Evolutionary conservation across 1,140 invertebrate species (phyloP).

Genomic region (Homalodisca vitripennis): DNA sequence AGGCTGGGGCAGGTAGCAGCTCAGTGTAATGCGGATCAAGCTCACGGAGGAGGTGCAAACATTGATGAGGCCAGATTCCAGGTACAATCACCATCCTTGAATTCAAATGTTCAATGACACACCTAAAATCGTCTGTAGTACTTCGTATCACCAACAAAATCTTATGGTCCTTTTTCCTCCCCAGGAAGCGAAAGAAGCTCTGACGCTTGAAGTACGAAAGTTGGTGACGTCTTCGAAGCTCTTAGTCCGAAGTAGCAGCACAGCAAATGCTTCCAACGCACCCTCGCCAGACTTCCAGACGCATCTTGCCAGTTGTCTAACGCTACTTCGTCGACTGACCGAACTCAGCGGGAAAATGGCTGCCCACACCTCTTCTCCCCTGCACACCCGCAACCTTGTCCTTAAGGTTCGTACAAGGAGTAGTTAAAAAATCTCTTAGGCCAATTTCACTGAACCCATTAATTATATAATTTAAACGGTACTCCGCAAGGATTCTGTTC

Average conservation of each 20-base stretch:
- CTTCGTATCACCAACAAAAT: not conserved
- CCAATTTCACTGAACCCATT: too few relatives aligned
- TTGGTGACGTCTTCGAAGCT: slow-evolving; percentile 81
- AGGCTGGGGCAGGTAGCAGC: slow-evolving; percentile 66
- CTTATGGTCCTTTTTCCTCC: slow-evolving; percentile 25
- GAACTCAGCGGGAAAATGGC: slow-evolving; percentile 69
- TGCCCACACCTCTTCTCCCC: slow-evolving; percentile 68
- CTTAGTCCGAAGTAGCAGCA: slow-evolving; percentile 61
- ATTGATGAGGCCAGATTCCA: slow-evolving; percentile 72
- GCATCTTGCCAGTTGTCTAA: slow-evolving; percentile 68
- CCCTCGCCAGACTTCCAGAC: slow-evolving; percentile 57
- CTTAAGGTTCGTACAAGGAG: too few relatives aligned
- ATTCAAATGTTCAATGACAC: not conserved
- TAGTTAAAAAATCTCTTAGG: too few relatives aligned
- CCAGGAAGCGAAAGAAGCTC: slow-evolving; percentile 67
- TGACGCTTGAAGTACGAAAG: slow-evolving; percentile 75
- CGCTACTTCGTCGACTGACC: slow-evolving; percentile 62
- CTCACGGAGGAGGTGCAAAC: slow-evolving; percentile 64
- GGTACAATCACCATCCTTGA: slow-evolving; percentile 48
- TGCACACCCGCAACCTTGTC: slow-evolving; percentile 76
- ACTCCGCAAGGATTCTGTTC: too few relatives aligned
- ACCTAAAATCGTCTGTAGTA: not conserved
- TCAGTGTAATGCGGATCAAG: slow-evolving; percentile 64
- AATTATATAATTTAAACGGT: too few relatives aligned
- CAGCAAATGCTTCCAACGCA: slow-evolving; percentile 36